Evolutionary conservation across 2,113 vertebrate species (phyloP).

Genomic region (Balaeniceps rex): DNA sequence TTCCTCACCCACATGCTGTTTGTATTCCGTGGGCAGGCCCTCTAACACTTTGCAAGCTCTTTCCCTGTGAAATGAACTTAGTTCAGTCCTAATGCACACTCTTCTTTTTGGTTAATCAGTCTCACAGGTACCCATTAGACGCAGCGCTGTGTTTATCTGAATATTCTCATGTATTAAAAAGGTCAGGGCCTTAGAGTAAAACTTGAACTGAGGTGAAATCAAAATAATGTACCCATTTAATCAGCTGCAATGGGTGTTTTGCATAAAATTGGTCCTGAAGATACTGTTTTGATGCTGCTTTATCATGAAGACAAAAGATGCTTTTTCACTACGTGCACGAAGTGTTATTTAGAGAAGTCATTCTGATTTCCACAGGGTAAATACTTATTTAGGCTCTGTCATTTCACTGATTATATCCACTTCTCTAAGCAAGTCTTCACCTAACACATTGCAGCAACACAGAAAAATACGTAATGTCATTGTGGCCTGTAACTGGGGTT

Average conservation of each 20-base stretch:
- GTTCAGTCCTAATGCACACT: background rate
- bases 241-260: background rate
- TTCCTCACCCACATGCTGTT: background rate
- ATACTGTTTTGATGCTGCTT: background rate
- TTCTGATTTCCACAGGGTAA: background rate
- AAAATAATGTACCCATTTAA: background rate
- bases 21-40: background rate
- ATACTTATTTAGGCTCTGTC: background rate
- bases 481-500: background rate
- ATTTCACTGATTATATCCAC: background rate
- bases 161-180: background rate
- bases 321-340: background rate
- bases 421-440: background rate
- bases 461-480: background rate
- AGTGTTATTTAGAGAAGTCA: background rate
- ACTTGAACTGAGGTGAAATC: background rate
- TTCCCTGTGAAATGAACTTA: background rate
- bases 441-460: background rate
- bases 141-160: background rate
- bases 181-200: background rate
- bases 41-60: background rate
- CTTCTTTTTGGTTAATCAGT: background rate
- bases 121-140: background rate
- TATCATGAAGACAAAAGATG: background rate
- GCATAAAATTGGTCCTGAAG: background rate